Evolutionary conservation across 2,888 invertebrate species (phyloP), one percentile per base, ranked within the genome.

Genomic region (Parelbella ahira): DNA sequence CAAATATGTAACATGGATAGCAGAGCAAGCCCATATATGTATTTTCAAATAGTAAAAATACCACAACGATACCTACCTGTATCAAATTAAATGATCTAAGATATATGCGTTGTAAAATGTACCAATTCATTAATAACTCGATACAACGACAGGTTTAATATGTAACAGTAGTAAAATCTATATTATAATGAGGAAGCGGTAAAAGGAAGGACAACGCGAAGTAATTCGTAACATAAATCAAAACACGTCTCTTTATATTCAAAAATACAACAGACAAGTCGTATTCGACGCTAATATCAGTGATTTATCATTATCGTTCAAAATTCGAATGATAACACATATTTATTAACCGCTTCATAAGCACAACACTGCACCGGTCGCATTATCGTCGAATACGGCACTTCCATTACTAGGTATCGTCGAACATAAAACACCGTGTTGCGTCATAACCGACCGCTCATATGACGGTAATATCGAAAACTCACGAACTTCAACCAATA

Each of bases 401-500:
- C 56, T 58, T 62, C 50, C 45, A 56, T 51, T 53, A 44, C 38
- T 30, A 53, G 48, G 46, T 53, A 53, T 56, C 56, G 50, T 48
- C 41, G 47, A 53, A 60, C 56, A 57, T 57, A 58, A 58, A 70
- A 56, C 50, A 48, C 46, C 43, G 44, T 65, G 62, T 79, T 78
- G 68, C 78, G 54, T 68, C 74, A 75, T 64, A 57, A 55, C 60
- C 51, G 50, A 41, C 44, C 58, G 56, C 60, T 60, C 58, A 63
- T 71, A 68, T 65, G 65, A 63, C 61, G 62, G 62, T 68, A 68
- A 71, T 70, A 69, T 65, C 60, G 49, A 60, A 74, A 70, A 64
- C 75, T 74, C 71, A 67, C 68, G 63, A 67, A 64, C 74, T 74
- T 79, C 77, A 71, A 76, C 66, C 69, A 74, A 82, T 82, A 84